phyloP scores from a whole-genome alignment of 2,797 vertebrate species.

The Babyrousa celebensis region DNA sequence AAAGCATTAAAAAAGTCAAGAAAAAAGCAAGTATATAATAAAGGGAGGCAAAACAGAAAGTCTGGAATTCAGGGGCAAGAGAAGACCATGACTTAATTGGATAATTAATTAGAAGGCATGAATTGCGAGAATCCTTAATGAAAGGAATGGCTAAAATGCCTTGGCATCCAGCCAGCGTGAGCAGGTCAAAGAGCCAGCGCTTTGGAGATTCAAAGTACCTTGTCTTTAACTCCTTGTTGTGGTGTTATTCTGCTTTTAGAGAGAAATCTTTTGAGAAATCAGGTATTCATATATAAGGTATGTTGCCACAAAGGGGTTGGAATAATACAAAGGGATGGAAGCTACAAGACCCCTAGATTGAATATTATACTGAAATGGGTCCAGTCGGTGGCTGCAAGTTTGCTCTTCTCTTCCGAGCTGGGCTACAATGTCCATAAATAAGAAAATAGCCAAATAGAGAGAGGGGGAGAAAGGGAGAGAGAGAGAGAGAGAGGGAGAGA shows the following conservation, averaged over 20 bases:
- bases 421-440: constrained; percentile 12
- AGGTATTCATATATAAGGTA: constrained; percentile 25
- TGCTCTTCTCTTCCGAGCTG: background rate
- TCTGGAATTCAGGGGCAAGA: background rate
- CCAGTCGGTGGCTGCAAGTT: background rate
- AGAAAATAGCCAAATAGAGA: constrained; percentile 16
- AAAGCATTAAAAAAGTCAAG: background rate
- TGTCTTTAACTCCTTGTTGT: background rate
- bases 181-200: background rate
- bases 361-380: background rate
- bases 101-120: constrained; percentile 28
- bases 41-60: constrained; percentile 35
- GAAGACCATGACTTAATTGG: background rate
- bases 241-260: background rate
- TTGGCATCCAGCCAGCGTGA: background rate
- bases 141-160: constrained; percentile 12
- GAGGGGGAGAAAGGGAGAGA: background rate
- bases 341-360: background rate
- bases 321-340: background rate
- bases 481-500: background rate
- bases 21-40: background rate
- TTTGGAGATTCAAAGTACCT: background rate
- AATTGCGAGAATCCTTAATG: constrained; percentile 55
- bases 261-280: constrained; percentile 43
- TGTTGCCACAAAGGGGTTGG: background rate